phyloP scores from a whole-genome alignment of 1,140 invertebrate genomes.

The Euschistus heros region DNA sequence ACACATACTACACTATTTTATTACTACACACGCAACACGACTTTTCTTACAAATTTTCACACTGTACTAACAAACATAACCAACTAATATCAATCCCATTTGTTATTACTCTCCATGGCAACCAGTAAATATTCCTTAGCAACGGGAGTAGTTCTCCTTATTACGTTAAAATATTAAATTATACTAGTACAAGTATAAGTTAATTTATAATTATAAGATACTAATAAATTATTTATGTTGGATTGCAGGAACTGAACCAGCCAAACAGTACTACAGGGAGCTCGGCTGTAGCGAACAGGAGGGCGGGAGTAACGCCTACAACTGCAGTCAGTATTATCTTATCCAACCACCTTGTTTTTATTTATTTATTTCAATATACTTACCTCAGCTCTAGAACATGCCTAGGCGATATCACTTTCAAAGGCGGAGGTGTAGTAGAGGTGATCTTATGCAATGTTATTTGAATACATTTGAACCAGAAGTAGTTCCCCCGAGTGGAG shows the following conservation, averaged over 20 bases:
- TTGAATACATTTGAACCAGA: not conserved
- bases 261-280: conserved; percentile 16
- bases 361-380: not conserved
- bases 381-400: not conserved
- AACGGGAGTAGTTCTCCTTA: no score
- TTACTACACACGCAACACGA: no score
- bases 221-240: not conserved
- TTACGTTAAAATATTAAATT: no score
- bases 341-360: not conserved
- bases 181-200: no score
- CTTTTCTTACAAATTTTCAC: no score
- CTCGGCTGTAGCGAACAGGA: not conserved
- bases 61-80: no score
- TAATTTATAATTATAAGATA: not conserved
- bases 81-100: no score
- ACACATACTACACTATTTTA: no score
- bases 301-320: not conserved
- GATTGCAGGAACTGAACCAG: not conserved
- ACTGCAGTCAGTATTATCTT: conserved; percentile 24
- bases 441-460: not conserved
- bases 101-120: no score
- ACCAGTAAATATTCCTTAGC: no score
- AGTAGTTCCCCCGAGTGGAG: no score
- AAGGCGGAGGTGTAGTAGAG: not conserved
- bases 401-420: not conserved